A percentile compares a stretch with the other conserved stretches of the same genome.
phyloP scores from a whole-genome alignment of 2,888 invertebrate species.

The Ellobium chinense region DNA sequence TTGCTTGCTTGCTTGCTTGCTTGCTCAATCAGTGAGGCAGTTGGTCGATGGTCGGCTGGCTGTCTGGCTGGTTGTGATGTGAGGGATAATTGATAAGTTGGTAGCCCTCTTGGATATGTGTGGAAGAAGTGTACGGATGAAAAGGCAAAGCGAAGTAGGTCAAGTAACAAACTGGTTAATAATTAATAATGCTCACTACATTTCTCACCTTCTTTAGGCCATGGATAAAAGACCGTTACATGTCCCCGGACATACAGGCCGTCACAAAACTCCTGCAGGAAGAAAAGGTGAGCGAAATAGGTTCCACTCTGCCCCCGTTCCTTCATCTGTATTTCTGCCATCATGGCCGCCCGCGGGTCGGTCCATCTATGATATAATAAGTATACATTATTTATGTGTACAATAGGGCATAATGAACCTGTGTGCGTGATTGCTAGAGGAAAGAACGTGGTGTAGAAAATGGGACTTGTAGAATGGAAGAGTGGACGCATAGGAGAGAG shows the following conservation, averaged over 20 bases:
- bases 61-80: background rate
- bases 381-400: too few species aligned
- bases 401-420: background rate
- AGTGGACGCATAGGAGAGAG: too few species aligned
- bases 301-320: too few species aligned
- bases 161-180: background rate
- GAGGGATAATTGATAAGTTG: background rate
- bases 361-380: background rate
- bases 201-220: conserved; percentile 81
- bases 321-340: background rate
- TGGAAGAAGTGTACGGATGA: too few species aligned
- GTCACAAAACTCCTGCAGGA: conserved; percentile 81
- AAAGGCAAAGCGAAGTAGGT: too few species aligned
- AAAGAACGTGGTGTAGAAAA: too few species aligned
- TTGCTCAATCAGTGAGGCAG: background rate
- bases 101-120: too few species aligned
- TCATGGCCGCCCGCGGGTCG: background rate
- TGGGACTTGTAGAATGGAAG: too few species aligned
- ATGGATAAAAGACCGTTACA: conserved; percentile 84
- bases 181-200: too few species aligned
- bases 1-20: background rate
- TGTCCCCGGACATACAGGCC: conserved; percentile 85
- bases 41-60: background rate
- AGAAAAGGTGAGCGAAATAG: conserved; percentile 78
- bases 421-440: too few species aligned